phyloP scores from a whole-genome alignment of 2,113 vertebrate species.

The Camarhynchus parvulus region DNA sequence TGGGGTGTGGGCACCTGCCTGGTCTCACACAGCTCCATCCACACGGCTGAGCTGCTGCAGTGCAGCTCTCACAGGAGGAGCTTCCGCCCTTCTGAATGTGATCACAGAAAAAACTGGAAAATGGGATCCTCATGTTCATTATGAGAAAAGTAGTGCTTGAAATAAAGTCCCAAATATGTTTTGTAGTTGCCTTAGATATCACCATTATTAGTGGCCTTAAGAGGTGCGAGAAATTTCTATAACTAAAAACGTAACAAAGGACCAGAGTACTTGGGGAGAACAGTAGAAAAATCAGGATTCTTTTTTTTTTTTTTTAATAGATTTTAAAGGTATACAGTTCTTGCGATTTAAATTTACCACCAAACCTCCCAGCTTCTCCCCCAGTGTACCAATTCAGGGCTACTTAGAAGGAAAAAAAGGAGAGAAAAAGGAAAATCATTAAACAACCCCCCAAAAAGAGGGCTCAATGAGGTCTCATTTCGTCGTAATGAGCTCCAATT shows the following conservation, averaged over 20 bases:
- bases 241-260: slow-evolving; percentile 71
- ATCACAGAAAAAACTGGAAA: slow-evolving; percentile 70
- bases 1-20: not conserved
- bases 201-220: slow-evolving; percentile 74
- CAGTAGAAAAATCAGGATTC: slow-evolving; percentile 64
- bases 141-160: slow-evolving; percentile 67
- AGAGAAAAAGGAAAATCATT: slow-evolving; percentile 72
- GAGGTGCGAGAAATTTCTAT: slow-evolving; percentile 71
- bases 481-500: slow-evolving; percentile 82
- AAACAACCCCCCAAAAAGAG: slow-evolving; percentile 73
- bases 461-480: slow-evolving; percentile 80
- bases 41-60: not conserved
- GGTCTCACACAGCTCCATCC: not conserved
- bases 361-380: slow-evolving; percentile 67
- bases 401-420: slow-evolving; percentile 62
- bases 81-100: slow-evolving; percentile 30
- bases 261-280: slow-evolving; percentile 68
- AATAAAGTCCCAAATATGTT: slow-evolving; percentile 74
- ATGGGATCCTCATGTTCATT: slow-evolving; percentile 72
- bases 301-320: slow-evolving; percentile 8
- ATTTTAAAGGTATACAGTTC: slow-evolving; percentile 68
- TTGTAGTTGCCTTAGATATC: slow-evolving; percentile 73
- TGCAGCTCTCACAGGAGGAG: not conserved
- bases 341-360: slow-evolving; percentile 71
- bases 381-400: slow-evolving; percentile 64